Evolutionary conservation across 2,797 vertebrate genomes (phyloP), one percentile per base, ranked within the genome.

Genomic region (Galaxias olidus): DNA sequence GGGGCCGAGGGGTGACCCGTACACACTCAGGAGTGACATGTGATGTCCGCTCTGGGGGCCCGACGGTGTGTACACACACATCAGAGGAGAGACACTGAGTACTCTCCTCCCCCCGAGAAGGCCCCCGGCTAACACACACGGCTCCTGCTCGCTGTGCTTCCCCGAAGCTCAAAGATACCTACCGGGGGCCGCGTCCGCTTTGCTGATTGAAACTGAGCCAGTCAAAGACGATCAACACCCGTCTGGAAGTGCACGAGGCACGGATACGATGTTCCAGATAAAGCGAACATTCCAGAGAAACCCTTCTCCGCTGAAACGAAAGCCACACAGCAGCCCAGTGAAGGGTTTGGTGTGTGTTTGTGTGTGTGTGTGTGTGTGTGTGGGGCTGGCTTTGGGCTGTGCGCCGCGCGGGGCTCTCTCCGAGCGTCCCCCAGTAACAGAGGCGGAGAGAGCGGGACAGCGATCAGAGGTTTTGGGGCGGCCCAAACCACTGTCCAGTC

Each of bases 1-100:
- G 84, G 84, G 84, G 82, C 81, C 68, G 68, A 1, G 75, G 75
- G 50, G 61, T 83, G 85, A 85, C 77, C 85, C 81, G 76, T 52
- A 71, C 73, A 62, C 71, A 53, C 9, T 10, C 40, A 11, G 20
- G 44, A 8, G 8, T 18, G 18, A 46, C 3, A 62, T 52, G 60
- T 69, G 66, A 76, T 60, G 74, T 58, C 74, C 72, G 48, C 30
- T 42, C 9, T 15, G 20, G 47, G 7, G 13, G 45, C 51, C 1
- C 45, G 40, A 46, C 57, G 48, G 60, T 30, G 65, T 17, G 8
- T 20, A 20, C 48, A 66, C 62, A 20, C 48, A 66, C 62, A 51
- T 48, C 62, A 50, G 62, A 66, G 60, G 69, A 65, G 0, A 71
- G 55, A 73, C 74, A 63, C 65, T 66, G 63, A 10, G 68, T 72